Evolutionary conservation across 2,888 invertebrate species (phyloP).

Genomic region (Orthosia incerta): DNA sequence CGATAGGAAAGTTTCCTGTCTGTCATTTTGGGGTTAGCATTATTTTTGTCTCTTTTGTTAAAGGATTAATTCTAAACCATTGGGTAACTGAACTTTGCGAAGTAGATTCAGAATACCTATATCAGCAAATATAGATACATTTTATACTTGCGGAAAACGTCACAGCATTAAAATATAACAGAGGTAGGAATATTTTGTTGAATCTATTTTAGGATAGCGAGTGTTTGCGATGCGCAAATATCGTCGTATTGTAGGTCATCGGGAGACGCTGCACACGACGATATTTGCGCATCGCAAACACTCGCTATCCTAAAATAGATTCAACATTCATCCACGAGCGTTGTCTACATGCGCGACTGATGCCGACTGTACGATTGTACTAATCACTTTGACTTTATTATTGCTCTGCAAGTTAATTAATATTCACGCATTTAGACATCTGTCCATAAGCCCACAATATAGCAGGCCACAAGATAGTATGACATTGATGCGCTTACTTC

Average conservation of each 20-base stretch:
- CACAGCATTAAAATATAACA: conserved; percentile 43
- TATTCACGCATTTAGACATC: conserved; percentile 9
- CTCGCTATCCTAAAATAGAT: conserved; percentile 65
- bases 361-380: conserved; percentile 26
- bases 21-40: conserved; percentile 8
- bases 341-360: conserved; percentile 48
- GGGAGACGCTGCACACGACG: conserved; percentile 38
- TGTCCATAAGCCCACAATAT: conserved; percentile 10
- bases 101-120: not conserved
- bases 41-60: not conserved
- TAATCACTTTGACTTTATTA: conserved; percentile 5
- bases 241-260: conserved; percentile 41
- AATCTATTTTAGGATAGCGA: conserved; percentile 65
- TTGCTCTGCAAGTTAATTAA: conserved; percentile 1
- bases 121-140: not conserved
- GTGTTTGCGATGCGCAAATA: conserved; percentile 67
- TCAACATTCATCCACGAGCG: conserved; percentile 40
- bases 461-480: conserved; percentile 41
- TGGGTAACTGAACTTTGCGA: not conserved
- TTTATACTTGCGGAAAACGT: conserved; percentile 14
- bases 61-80: not conserved
- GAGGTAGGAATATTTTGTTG: conserved; percentile 57
- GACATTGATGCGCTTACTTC: conserved; percentile 60
- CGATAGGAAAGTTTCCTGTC: conserved; percentile 12
- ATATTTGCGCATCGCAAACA: conserved; percentile 67